Percentiles rank a stretch among this genome's conserved stretches.
Conservation (phyloP, 2,113 vertebrate genomes). For the Gobius niger region DNA sequence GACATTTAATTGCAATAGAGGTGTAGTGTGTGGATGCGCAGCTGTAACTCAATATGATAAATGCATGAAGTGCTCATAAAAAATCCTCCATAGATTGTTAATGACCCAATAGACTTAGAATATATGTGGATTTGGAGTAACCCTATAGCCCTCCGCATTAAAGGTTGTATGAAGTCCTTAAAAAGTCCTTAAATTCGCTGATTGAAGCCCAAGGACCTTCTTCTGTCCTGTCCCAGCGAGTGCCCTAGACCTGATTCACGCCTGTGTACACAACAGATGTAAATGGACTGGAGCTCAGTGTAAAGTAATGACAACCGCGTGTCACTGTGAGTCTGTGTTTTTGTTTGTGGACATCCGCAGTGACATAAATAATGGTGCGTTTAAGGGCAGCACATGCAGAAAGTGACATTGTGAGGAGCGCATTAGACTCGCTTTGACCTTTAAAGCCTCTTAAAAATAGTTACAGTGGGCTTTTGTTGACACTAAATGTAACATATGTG, state of each 20-base stretch:
- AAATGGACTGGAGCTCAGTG: constrained; percentile 23
- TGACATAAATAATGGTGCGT: constrained; percentile 50
- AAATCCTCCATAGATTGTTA: no score
- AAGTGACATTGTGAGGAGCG: constrained; percentile 10
- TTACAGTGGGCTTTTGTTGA: constrained; percentile 2
- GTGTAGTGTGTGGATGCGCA: no score
- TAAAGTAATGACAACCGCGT: constrained; percentile 28
- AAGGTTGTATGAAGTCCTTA: no score
- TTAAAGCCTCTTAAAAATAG: neutral
- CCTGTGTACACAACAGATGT: constrained; percentile 50
- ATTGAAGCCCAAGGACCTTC: neutral
- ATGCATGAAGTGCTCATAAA: no score
- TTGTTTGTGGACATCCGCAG: constrained; percentile 29
- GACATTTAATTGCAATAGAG: no score
- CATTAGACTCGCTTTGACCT: neutral
- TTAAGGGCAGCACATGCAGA: neutral
- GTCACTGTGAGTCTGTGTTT: constrained; percentile 15
- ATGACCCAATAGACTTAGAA: no score
- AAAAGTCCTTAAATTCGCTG: constrained; percentile 24
- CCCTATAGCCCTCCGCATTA: no score
- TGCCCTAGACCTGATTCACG: constrained; percentile 16
- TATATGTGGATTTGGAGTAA: no score
- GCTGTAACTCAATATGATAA: no score
- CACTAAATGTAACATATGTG: neutral
- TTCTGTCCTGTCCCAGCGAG: neutral